These are phyloP conservation scores for Achroia grisella DNA, from an alignment of 1,140 invertebrate species.

Conservation along the genomic window DNA sequence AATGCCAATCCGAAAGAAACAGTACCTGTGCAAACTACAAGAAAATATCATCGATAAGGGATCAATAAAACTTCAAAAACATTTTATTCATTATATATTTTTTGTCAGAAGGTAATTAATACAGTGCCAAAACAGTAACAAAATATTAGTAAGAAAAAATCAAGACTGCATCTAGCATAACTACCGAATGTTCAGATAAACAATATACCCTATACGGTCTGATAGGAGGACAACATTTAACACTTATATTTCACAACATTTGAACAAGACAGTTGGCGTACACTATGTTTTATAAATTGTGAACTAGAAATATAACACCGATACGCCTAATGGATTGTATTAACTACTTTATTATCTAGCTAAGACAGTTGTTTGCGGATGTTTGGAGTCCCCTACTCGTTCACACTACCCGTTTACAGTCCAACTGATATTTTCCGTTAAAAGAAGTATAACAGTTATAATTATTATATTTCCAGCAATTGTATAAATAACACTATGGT, in stretches of 20 bases:
- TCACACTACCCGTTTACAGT: too few species aligned
- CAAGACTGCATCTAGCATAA: constrained; percentile 65
- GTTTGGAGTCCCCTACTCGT: not conserved
- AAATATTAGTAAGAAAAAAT: constrained; percentile 68
- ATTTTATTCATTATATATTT: constrained; percentile 66
- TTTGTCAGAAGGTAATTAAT: constrained; percentile 72
- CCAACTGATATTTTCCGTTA: too few species aligned
- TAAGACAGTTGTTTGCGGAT: constrained; percentile 28
- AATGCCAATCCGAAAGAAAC: too few species aligned
- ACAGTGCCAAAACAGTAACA: constrained; percentile 71
- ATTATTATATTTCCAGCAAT: too few species aligned
- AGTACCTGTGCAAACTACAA: too few species aligned
- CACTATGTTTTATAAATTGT: constrained; percentile 39
- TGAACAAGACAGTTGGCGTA: constrained; percentile 55
- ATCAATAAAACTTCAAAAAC: constrained; percentile 43
- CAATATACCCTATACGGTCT: constrained; percentile 51
- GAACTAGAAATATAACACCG: constrained; percentile 59
- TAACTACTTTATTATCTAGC: constrained; percentile 31
- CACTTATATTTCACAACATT: constrained; percentile 57
- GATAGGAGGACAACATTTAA: constrained; percentile 55
- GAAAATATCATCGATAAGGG: too few species aligned
- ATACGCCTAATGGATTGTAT: constrained; percentile 55
- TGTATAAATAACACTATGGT: too few species aligned
- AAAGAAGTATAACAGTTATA: too few species aligned
- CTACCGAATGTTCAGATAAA: constrained; percentile 57